Evolutionary conservation across 2,797 vertebrate species (phyloP).

Genomic region (Ispidina picta): DNA sequence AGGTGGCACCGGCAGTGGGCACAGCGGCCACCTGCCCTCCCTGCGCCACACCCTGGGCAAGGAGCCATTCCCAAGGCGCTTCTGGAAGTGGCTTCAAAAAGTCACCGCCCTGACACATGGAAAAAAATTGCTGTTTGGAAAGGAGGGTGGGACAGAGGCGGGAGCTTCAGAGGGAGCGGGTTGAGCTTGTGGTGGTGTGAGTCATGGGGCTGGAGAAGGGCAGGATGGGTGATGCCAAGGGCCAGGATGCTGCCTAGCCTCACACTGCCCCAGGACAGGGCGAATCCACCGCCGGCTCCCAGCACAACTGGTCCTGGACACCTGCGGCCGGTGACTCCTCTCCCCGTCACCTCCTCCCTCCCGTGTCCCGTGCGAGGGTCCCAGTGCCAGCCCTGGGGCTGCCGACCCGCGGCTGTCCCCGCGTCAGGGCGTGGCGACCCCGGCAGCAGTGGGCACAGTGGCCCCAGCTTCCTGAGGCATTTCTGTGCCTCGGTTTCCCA

Average conservation of each 20-base stretch:
- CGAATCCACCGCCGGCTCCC: not conserved
- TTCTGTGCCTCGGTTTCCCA: not conserved
- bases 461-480: fast-evolving
- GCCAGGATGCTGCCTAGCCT: not conserved
- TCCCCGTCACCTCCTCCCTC: not conserved
- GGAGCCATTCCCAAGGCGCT: fast-evolving
- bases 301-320: not conserved
- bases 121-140: not conserved
- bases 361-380: fast-evolving
- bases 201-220: not conserved
- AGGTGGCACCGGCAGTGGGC: fast-evolving
- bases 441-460: fast-evolving
- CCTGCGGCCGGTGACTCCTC: not conserved
- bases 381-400: not conserved
- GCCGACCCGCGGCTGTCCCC: fast-evolving
- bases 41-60: fast-evolving
- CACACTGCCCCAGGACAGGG: not conserved
- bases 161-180: not conserved
- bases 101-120: fast-evolving
- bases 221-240: not conserved
- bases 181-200: not conserved
- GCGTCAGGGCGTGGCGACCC: fast-evolving
- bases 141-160: fast-evolving
- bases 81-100: not conserved
- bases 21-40: fast-evolving